These are phyloP conservation scores for Scaptomyza montana DNA, from an alignment of 1,140 invertebrate species.

Conservation along the genomic window DNA sequence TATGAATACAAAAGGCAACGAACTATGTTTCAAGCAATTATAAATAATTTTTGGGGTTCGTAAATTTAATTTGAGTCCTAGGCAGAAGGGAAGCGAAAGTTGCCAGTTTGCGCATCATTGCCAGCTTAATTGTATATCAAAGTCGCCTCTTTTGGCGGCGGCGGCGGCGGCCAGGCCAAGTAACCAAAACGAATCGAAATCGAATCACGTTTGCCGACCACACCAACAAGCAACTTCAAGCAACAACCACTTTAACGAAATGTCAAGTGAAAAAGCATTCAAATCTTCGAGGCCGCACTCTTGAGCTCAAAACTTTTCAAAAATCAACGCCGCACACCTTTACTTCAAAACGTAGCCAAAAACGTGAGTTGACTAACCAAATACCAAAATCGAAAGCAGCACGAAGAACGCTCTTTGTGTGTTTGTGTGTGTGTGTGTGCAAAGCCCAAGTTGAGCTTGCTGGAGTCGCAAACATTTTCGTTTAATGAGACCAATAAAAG, in stretches of 20 bases:
- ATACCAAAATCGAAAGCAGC: constrained; percentile 61
- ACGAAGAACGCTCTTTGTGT: background rate
- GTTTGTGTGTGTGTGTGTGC: background rate
- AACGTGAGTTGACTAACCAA: constrained; percentile 58
- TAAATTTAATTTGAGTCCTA: constrained; percentile 74
- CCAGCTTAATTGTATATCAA: constrained; percentile 67
- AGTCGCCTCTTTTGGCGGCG: constrained; percentile 3
- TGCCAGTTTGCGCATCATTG: constrained; percentile 65
- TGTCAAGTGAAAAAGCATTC: constrained; percentile 73
- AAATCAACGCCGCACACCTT: constrained; percentile 75
- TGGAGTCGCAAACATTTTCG: constrained; percentile 61
- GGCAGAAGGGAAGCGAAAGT: background rate
- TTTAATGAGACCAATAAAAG: constrained; percentile 81
- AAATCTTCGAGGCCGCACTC: constrained; percentile 51
- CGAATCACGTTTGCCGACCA: constrained; percentile 62
- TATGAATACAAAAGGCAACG: constrained; percentile 32
- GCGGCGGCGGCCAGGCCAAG: background rate
- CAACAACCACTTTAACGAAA: constrained; percentile 61
- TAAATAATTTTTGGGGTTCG: constrained; percentile 58
- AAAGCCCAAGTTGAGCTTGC: constrained; percentile 15
- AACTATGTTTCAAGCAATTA: constrained; percentile 48
- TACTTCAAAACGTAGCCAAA: constrained; percentile 34
- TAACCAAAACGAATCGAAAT: constrained; percentile 67
- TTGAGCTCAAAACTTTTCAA: constrained; percentile 57
- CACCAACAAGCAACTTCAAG: constrained; percentile 31